Conservation (phyloP, 2,888 invertebrate genomes). For the Megaustenia siamemsis region DNA sequence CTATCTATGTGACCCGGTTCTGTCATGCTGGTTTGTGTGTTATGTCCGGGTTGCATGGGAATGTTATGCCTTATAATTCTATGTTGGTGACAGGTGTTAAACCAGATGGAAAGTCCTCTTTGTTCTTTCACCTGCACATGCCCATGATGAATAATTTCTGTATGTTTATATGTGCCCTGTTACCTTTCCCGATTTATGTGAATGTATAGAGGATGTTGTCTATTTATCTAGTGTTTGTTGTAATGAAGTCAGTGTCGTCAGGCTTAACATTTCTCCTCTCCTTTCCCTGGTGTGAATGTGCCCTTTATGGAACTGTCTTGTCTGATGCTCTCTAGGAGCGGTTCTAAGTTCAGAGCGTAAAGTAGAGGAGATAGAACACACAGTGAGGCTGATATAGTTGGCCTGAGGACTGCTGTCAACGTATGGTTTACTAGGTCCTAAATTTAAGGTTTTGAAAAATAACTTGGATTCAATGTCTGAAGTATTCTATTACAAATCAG, state of each 20-base stretch:
- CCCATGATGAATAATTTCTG: background rate
- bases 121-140: background rate
- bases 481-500: too few species aligned
- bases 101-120: background rate
- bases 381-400: background rate
- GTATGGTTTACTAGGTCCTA: background rate
- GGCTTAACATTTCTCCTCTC: background rate
- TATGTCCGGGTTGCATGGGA: background rate
- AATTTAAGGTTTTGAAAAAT: background rate
- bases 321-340: constrained; percentile 7
- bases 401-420: background rate
- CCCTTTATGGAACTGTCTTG: background rate
- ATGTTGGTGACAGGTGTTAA: background rate
- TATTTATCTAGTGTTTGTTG: background rate
- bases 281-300: background rate
- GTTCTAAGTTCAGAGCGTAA: background rate
- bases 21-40: background rate
- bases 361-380: background rate
- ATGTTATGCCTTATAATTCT: background rate
- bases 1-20: background rate
- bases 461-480: background rate
- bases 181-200: background rate
- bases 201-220: background rate
- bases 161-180: background rate
- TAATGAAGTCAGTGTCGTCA: background rate